Evolutionary conservation across 2,888 invertebrate genomes (phyloP).

Genomic region (Brachyptera putata): DNA sequence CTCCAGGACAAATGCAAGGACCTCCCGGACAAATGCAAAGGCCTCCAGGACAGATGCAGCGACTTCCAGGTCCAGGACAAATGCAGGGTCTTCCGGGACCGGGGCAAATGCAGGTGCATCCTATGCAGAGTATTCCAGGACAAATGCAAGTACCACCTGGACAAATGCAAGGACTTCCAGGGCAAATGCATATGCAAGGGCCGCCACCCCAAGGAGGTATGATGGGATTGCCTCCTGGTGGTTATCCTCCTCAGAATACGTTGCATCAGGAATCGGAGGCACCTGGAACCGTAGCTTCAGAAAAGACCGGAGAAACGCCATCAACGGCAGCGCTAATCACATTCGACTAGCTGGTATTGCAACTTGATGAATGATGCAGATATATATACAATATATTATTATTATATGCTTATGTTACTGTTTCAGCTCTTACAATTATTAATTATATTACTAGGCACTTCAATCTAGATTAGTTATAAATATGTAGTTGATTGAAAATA

Average conservation of each 20-base stretch:
- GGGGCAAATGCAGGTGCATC: no score
- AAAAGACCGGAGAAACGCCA: not conserved
- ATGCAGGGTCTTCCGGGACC: not conserved
- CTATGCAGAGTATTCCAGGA: slow-evolving; percentile 41
- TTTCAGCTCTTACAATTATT: no score
- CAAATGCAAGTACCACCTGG: slow-evolving; percentile 37
- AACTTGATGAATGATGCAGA: no score
- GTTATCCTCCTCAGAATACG: slow-evolving; percentile 32
- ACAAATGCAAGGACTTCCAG: slow-evolving; percentile 34
- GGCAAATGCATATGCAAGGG: slow-evolving; percentile 30
- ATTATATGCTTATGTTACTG: no score
- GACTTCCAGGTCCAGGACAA: not conserved
- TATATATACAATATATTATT: no score
- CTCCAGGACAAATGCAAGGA: slow-evolving; percentile 17
- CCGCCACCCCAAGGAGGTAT: not conserved
- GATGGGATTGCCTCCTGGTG: slow-evolving; percentile 23
- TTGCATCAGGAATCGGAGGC: not conserved
- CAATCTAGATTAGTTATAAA: no score
- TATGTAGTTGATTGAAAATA: no score
- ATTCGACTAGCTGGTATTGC: no score
- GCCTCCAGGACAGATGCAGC: not conserved
- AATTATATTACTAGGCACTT: no score
- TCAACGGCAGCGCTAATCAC: not conserved
- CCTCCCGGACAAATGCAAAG: slow-evolving; percentile 19
- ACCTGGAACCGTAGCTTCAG: slow-evolving; percentile 1